These are phyloP conservation scores for Campoletis sonorensis DNA, from an alignment of 1,140 invertebrate species.

Conservation along the genomic window DNA sequence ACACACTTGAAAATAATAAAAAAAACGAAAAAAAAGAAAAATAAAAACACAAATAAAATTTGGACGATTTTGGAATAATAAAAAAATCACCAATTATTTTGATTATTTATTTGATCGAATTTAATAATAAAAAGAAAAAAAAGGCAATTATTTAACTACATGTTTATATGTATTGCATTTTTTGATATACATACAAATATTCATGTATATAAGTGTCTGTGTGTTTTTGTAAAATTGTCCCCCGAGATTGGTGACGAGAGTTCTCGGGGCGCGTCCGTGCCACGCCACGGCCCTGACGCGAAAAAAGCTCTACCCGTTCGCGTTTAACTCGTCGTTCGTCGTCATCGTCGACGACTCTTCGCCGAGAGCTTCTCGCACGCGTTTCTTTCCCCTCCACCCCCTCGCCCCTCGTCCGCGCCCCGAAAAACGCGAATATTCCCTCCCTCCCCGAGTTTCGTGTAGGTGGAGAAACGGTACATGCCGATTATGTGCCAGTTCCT, in stretches of 20 bases:
- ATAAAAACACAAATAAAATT: neutral
- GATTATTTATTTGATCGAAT: too few species aligned
- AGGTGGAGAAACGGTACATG: slow-evolving; percentile 44
- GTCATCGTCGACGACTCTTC: slow-evolving; percentile 8
- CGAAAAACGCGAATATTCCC: slow-evolving; percentile 22
- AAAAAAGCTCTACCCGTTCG: slow-evolving; percentile 40
- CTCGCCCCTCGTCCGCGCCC: neutral
- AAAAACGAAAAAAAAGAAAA: neutral
- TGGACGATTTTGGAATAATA: too few species aligned
- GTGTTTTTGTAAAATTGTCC: neutral
- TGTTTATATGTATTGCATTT: neutral
- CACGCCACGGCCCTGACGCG: slow-evolving; percentile 39
- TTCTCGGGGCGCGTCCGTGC: slow-evolving; percentile 35
- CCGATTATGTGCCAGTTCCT: slow-evolving; percentile 43
- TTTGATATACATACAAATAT: neutral
- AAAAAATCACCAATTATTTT: too few species aligned
- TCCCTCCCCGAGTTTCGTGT: slow-evolving; percentile 35
- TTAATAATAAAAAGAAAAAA: too few species aligned
- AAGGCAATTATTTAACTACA: neutral
- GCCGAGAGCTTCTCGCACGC: slow-evolving; percentile 21
- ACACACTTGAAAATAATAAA: neutral
- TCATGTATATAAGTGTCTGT: neutral
- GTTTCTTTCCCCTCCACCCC: neutral
- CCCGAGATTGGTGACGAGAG: slow-evolving; percentile 20
- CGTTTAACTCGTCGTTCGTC: slow-evolving; percentile 33